These are phyloP conservation scores for Cataglyphis livida DNA, from an alignment of 2,888 invertebrate species.

Conservation along the genomic window DNA sequence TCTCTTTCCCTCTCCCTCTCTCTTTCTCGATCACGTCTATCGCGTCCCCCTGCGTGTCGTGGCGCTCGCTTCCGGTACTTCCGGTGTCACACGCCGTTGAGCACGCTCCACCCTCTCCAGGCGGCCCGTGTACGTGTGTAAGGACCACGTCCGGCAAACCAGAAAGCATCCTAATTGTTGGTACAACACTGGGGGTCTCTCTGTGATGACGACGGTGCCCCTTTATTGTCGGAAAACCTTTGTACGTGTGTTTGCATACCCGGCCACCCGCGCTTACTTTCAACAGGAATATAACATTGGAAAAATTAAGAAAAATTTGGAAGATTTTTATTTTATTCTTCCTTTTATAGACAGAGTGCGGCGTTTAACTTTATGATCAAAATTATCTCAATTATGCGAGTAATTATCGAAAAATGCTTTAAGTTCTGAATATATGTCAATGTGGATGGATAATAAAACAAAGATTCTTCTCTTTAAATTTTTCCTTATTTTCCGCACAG, in stretches of 20 bases:
- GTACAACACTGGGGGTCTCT: constrained; percentile 71
- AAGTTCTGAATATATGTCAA: no score
- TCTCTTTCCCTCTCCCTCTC: not conserved
- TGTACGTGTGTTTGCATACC: constrained; percentile 31
- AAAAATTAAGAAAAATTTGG: not conserved
- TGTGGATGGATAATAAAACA: no score
- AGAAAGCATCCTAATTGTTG: constrained; percentile 79
- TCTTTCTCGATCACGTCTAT: constrained; percentile 62
- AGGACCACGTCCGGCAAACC: constrained; percentile 73
- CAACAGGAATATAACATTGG: not conserved
- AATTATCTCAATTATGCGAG: not conserved
- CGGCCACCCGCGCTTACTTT: constrained; percentile 30
- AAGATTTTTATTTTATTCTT: not conserved
- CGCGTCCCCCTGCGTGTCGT: constrained; percentile 58
- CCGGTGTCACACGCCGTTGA: constrained; percentile 86
- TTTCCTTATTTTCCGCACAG: not conserved
- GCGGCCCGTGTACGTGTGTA: constrained; percentile 56
- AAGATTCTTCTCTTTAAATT: not conserved
- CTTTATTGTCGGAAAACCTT: constrained; percentile 30
- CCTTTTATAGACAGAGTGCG: not conserved
- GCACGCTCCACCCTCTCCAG: constrained; percentile 80
- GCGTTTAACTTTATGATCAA: not conserved
- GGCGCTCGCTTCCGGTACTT: constrained; percentile 79
- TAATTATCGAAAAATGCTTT: not conserved
- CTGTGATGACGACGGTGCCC: not conserved